Evolutionary conservation across 2,113 vertebrate species (phyloP).

Genomic region (Megaceryle torquata): DNA sequence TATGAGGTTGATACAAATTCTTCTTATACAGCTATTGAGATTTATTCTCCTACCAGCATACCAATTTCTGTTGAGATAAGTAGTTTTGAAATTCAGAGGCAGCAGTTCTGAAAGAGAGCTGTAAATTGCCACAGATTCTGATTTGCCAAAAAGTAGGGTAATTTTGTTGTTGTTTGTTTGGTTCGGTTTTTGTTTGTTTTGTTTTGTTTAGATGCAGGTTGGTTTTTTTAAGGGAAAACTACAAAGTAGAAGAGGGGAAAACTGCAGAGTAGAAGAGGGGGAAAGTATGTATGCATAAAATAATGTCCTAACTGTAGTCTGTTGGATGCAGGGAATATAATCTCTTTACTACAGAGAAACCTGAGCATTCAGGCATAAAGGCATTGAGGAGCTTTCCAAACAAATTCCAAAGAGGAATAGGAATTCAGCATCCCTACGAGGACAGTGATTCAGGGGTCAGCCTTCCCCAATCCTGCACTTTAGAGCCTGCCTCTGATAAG

Average conservation of each 20-base stretch:
- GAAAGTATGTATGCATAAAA: not conserved
- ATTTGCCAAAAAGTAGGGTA: not conserved
- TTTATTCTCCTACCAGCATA: slow-evolving; percentile 4
- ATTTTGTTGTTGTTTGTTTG: not conserved
- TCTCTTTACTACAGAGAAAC: not conserved
- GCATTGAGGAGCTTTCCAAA: not conserved
- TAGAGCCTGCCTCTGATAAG: not conserved
- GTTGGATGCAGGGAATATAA: not conserved
- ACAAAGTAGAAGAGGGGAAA: not conserved
- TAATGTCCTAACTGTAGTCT: not conserved
- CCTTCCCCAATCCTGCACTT: not conserved
- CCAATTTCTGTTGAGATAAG: slow-evolving; percentile 1
- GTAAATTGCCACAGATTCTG: not conserved
- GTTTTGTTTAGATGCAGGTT: not conserved
- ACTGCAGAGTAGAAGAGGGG: not conserved
- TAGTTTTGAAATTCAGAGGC: slow-evolving; percentile 10
- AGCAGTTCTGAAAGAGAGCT: not conserved
- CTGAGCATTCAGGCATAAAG: not conserved
- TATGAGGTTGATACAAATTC: not conserved
- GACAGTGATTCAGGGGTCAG: accelerated
- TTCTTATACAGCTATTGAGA: not conserved
- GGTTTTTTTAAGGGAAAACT: not conserved
- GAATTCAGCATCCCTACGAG: not conserved
- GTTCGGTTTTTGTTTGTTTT: no score
- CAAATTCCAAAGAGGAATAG: not conserved